Evolutionary conservation across 2,113 vertebrate genomes (phyloP), one percentile per base, ranked within the genome.

Genomic region (Cygnus atratus): DNA sequence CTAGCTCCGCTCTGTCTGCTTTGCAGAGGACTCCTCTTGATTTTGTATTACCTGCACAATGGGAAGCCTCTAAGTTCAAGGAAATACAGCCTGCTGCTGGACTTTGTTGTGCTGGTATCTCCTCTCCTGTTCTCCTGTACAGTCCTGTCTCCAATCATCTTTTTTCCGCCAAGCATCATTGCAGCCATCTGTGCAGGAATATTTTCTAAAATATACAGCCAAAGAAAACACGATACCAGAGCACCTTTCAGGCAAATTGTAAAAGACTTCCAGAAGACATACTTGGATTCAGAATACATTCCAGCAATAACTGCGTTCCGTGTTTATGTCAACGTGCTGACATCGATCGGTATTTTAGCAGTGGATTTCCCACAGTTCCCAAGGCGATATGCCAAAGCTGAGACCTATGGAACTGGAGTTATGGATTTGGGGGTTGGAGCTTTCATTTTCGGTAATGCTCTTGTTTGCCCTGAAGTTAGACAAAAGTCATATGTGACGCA

Each of bases 371-470:
- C 96, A 2, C 96, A 99, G 62, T 99, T 99, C 4, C 99, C 99
- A 1, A 98, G 99, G 84, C 97, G 99, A 46, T 99, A 98, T 8
- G 99, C 99, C 50, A 99, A 99, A 97, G 97, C 99, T 0, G 99
- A 99, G 97, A 98, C 98, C 43, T 99, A 99, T 12, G 99, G 99
- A 46, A 99, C 99, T 6, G 99, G 99, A 13, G 97, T 98, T 22
- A 99, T 99, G 99, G 99, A 99, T 96, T 96, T 99, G 48, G 99
- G 99, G 15, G 99, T 99, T 10, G 99, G 99, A 74, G 98, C 98
- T 1, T 99, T 98, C 59, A 87, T 99, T 88, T 99, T 99, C 72
- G 98, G 98, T 3, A 98, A 99, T 18, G 99, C 98, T 46, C 97
- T 99, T 0, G 98, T 99, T 57, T 99, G 98, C 95, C 98, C 99